These are phyloP conservation scores for Peromyscus nudipes DNA, from an alignment of 2,797 vertebrate genomes.

Conservation along the genomic window DNA sequence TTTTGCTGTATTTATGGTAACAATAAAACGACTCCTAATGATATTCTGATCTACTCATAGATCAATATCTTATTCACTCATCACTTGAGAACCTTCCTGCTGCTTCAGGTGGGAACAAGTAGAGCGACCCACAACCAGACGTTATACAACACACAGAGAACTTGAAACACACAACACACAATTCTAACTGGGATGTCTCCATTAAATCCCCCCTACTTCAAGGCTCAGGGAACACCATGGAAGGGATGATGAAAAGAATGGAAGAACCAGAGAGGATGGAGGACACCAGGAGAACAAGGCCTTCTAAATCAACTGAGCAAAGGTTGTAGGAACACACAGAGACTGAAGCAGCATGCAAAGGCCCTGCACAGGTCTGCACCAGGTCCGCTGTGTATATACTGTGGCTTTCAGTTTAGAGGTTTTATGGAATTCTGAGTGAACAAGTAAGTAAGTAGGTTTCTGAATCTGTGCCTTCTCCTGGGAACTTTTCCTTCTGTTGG, in stretches of 20 bases:
- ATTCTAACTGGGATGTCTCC: too few relatives aligned
- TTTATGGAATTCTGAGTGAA: not conserved
- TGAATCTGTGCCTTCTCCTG: not conserved
- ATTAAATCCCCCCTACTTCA: not conserved
- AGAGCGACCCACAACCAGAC: not conserved
- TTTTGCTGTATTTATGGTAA: too few relatives aligned
- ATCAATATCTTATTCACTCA: not conserved
- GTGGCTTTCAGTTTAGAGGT: not conserved
- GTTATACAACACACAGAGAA: not conserved
- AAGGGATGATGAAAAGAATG: not conserved
- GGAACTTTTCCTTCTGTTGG: too few relatives aligned
- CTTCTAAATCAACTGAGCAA: not conserved
- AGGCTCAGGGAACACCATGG: too few relatives aligned
- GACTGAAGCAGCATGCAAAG: not conserved
- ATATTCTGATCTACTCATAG: not conserved
- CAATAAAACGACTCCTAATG: not conserved
- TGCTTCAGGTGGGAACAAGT: not conserved
- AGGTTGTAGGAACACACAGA: not conserved
- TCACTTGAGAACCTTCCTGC: not conserved
- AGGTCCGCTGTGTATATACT: too few relatives aligned
- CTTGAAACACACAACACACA: not conserved
- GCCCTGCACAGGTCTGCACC: not conserved
- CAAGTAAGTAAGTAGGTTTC: too few relatives aligned
- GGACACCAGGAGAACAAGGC: not conserved
- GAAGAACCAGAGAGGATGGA: not conserved